phyloP scores from a whole-genome alignment of 2,797 vertebrate species.

The Lycodopsis pacificus region DNA sequence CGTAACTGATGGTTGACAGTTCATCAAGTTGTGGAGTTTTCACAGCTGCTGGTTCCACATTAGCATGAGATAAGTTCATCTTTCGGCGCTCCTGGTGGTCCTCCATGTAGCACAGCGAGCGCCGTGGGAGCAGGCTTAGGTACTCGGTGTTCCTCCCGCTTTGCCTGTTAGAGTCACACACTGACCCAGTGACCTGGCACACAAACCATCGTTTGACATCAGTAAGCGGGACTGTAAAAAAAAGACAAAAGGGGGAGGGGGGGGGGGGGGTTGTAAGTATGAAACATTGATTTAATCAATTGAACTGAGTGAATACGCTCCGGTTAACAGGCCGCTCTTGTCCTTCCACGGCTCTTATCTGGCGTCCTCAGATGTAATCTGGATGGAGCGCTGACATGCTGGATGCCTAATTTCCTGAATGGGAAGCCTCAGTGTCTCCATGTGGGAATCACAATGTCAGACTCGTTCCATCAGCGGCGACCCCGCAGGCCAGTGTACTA shows the following conservation, averaged over 20 bases:
- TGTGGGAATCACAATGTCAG: conserved; percentile 53
- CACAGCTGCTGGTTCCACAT: conserved; percentile 47
- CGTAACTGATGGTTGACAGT: conserved; percentile 41
- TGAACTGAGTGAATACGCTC: conserved; percentile 15
- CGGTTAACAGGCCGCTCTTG: conserved; percentile 17
- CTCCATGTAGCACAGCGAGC: conserved; percentile 23
- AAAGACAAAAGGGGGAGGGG: not conserved
- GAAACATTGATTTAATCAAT: conserved; percentile 33
- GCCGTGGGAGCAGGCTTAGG: conserved; percentile 10
- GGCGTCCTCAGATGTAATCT: conserved; percentile 61
- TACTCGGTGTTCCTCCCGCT: conserved; percentile 13
- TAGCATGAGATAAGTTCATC: conserved; percentile 48
- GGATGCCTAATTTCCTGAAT: conserved; percentile 62
- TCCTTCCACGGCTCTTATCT: conserved; percentile 42
- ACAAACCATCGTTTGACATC: not conserved
- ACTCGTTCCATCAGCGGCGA: conserved; percentile 42
- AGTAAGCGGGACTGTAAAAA: not conserved
- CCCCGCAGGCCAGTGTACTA: conserved; percentile 37
- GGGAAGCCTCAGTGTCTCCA: conserved; percentile 41
- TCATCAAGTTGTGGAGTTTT: conserved; percentile 55
- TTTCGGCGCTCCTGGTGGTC: conserved; percentile 23
- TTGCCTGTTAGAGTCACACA: conserved; percentile 24
- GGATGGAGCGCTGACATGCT: conserved; percentile 44
- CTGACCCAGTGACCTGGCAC: conserved; percentile 23
- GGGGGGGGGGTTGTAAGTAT: not conserved